Percentiles rank a stretch among this genome's conserved stretches.
Evolutionary conservation across 2,113 vertebrate species (phyloP).

Genomic region (Pluvialis apricaria): DNA sequence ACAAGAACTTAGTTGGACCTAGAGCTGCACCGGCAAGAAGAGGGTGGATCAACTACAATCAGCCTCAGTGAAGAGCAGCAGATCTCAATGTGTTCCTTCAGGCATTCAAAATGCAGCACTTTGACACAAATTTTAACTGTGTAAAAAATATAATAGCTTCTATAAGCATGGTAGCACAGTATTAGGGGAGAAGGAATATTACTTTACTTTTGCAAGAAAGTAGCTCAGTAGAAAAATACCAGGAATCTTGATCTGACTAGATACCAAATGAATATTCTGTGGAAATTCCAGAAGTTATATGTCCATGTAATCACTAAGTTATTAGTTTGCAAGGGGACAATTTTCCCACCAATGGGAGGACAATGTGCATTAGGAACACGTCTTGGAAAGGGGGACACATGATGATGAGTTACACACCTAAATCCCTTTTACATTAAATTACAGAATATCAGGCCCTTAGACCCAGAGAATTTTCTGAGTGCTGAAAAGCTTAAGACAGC

Average conservation of each 20-base stretch:
- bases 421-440: not conserved
- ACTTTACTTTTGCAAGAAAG: not conserved
- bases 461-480: not conserved
- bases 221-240: not conserved
- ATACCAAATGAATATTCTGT: not conserved
- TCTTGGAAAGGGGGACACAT: not conserved
- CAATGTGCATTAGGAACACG: not conserved
- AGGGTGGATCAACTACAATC: not conserved
- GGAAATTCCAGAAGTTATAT: not conserved
- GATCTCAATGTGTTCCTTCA: not conserved
- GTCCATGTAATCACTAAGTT: not conserved
- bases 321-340: not conserved
- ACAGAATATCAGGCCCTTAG: not conserved
- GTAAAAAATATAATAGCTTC: not conserved
- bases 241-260: conserved; percentile 1
- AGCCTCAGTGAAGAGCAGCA: not conserved
- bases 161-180: not conserved
- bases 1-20: not conserved
- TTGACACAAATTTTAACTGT: not conserved
- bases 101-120: not conserved
- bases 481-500: not conserved
- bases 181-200: not conserved
- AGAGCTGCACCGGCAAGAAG: not conserved
- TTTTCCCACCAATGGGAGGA: not conserved
- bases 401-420: not conserved